These are phyloP conservation scores for Pseudochirops corinnae DNA, from an alignment of 2,797 vertebrate species.

Conservation along the genomic window DNA sequence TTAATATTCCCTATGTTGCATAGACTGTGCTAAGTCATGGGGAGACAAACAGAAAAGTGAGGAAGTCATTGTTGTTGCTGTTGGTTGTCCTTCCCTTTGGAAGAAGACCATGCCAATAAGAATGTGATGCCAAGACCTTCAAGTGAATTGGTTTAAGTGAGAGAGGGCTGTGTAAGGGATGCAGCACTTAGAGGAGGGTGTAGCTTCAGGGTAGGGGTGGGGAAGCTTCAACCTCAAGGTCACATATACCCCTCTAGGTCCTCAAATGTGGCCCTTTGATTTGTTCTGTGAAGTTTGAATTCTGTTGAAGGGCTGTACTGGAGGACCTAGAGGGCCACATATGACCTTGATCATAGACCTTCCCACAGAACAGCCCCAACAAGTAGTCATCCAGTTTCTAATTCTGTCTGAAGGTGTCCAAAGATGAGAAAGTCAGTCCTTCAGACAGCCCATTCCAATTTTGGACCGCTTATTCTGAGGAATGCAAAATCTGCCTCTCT, in stretches of 20 bases:
- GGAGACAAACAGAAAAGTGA: background rate
- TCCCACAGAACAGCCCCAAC: background rate
- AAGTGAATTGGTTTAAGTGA: too few relatives aligned
- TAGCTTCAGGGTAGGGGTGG: background rate
- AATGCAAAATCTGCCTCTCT: background rate
- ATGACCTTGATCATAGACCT: background rate
- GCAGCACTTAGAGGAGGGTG: background rate
- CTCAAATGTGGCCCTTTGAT: too few relatives aligned
- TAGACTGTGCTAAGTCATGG: background rate
- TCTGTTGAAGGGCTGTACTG: too few relatives aligned
- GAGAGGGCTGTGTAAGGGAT: too few relatives aligned
- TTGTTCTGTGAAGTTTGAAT: too few relatives aligned
- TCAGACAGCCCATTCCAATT: background rate
- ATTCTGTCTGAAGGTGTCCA: background rate
- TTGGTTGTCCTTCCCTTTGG: too few relatives aligned
- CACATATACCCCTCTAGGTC: too few relatives aligned
- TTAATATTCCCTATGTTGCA: background rate
- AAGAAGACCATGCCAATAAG: too few relatives aligned
- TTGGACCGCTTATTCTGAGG: background rate
- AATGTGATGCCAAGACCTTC: too few relatives aligned
- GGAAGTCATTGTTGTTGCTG: background rate
- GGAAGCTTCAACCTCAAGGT: too few relatives aligned
- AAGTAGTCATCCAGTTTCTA: background rate
- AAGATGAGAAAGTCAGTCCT: background rate
- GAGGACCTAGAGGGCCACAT: too few relatives aligned